These are phyloP conservation scores for Cassiopea xamachana DNA, from an alignment of 30 jellyfish, hydroid and myxozoan species.

Conservation along the genomic window DNA sequence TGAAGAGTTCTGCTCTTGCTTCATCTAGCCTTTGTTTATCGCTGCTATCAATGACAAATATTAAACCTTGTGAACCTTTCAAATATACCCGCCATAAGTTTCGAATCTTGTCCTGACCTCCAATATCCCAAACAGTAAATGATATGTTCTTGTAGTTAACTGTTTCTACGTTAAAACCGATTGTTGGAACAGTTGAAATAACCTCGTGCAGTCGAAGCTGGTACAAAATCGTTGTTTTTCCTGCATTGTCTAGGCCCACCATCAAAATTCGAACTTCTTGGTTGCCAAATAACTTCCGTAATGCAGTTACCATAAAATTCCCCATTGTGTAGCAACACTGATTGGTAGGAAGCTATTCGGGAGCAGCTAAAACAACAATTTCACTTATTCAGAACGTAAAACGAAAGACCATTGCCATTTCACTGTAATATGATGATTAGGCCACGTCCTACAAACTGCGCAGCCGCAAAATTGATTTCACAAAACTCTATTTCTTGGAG, in stretches of 20 bases:
- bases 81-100: constrained; percentile 96
- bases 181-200: constrained; percentile 95
- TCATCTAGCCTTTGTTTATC: constrained; percentile 88
- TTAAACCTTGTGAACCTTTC: constrained; percentile 96
- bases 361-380: neutral
- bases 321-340: constrained; percentile 56
- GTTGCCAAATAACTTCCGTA: constrained; percentile 88
- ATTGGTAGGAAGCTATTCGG: neutral
- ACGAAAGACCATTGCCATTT: constrained; percentile 11
- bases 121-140: constrained; percentile 98
- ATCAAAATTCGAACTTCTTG: constrained; percentile 97
- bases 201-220: constrained; percentile 93
- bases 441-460: constrained; percentile 54
- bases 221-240: constrained; percentile 93
- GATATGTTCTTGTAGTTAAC: constrained; percentile 90
- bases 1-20: constrained; percentile 83
- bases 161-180: constrained; percentile 96
- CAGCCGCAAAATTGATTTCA: constrained; percentile 16
- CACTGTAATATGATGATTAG: neutral
- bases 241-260: constrained; percentile 99
- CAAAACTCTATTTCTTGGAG: no score
- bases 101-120: constrained; percentile 98
- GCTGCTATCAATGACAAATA: constrained; percentile 94
- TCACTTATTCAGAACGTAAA: neutral
- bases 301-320: constrained; percentile 73